A percentile compares a stretch with the other conserved stretches of the same genome.
phyloP scores from a whole-genome alignment of 2,888 invertebrate species.

The Erynnis tages region DNA sequence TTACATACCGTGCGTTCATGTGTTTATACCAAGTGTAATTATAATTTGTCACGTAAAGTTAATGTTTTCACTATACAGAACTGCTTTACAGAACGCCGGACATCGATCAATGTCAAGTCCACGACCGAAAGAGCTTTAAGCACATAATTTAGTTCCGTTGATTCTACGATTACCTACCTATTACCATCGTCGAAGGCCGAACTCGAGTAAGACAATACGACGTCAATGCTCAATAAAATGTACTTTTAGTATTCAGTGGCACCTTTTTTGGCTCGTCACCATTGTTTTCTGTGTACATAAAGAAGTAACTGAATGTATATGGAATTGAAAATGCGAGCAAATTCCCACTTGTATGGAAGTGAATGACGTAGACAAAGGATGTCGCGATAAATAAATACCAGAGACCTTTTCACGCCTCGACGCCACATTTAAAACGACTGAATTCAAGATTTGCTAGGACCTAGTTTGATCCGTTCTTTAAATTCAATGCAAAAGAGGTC shows the following conservation, averaged over 20 bases:
- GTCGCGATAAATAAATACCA: constrained; percentile 38
- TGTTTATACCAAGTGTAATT: too few relatives aligned
- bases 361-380: constrained; percentile 37
- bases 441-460: constrained; percentile 28
- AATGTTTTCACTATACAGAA: constrained; percentile 9
- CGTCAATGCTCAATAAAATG: constrained; percentile 36
- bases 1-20: too few relatives aligned
- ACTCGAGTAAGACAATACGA: constrained; percentile 33
- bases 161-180: constrained; percentile 28
- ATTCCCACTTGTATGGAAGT: constrained; percentile 40
- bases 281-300: constrained; percentile 44
- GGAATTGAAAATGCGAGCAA: constrained; percentile 40
- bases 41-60: constrained; percentile 9
- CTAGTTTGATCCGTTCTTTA: constrained; percentile 28
- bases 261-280: constrained; percentile 39
- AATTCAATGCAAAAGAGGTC: constrained; percentile 38
- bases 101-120: constrained; percentile 30
- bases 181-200: constrained; percentile 32
- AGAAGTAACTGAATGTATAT: constrained; percentile 39
- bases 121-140: constrained; percentile 6
- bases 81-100: constrained; percentile 5
- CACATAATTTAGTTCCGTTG: constrained; percentile 29
- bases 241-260: constrained; percentile 37
- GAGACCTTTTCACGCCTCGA: constrained; percentile 37
- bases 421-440: constrained; percentile 35